A percentile compares a stretch with the other conserved stretches of the same genome.
Evolutionary conservation across 2,113 vertebrate genomes (phyloP).

Genomic region (Elephas maximus): DNA sequence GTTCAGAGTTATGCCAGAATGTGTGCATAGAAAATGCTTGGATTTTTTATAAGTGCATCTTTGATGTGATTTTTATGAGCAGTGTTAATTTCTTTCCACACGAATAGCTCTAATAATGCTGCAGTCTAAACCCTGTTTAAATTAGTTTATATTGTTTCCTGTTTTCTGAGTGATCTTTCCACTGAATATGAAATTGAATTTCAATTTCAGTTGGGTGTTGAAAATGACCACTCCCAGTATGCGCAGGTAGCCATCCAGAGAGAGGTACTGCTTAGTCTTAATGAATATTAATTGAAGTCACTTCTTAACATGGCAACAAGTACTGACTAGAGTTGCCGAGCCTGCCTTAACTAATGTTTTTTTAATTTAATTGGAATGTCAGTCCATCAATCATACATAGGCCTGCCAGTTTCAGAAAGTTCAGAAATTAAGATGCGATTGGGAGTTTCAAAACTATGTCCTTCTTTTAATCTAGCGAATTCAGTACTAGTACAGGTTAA

Average conservation of each 20-base stretch:
- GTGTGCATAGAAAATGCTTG: constrained; percentile 72
- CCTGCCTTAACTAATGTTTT: constrained; percentile 43
- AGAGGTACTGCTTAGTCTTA: constrained; percentile 56
- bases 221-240: constrained; percentile 72
- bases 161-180: constrained; percentile 83
- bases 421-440: constrained; percentile 74
- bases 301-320: constrained; percentile 58
- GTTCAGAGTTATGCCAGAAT: constrained; percentile 72
- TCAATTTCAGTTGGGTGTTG: constrained; percentile 60
- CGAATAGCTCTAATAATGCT: constrained; percentile 82
- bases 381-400: constrained; percentile 38
- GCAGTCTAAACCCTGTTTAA: constrained; percentile 82
- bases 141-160: constrained; percentile 85
- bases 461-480: constrained; percentile 73
- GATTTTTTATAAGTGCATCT: constrained; percentile 71
- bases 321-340: constrained; percentile 47
- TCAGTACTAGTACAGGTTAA: constrained; percentile 70
- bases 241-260: constrained; percentile 59
- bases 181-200: constrained; percentile 83
- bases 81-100: constrained; percentile 84
- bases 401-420: constrained; percentile 44
- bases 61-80: constrained; percentile 84
- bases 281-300: constrained; percentile 72
- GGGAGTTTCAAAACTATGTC: constrained; percentile 67
- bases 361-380: constrained; percentile 31